Conservation (phyloP, 2,797 vertebrate species). For the Pelodytes ibericus region DNA sequence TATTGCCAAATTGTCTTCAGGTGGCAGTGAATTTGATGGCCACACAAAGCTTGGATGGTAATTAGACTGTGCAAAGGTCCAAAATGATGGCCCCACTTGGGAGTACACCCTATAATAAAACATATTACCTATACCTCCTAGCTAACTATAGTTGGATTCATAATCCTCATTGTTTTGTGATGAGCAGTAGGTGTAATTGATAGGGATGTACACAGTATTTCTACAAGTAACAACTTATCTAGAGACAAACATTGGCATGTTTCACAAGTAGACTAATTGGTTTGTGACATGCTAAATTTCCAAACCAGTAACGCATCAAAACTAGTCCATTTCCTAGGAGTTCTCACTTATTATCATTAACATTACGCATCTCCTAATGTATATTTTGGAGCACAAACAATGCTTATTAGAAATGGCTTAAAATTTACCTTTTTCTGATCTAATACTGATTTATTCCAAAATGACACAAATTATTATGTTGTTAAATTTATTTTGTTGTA, state of each 20-base stretch:
- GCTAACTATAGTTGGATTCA: neutral
- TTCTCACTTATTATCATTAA: no score
- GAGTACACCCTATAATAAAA: neutral
- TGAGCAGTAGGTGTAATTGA: neutral
- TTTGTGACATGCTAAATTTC: neutral
- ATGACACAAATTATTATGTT: no score
- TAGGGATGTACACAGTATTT: conserved; percentile 38
- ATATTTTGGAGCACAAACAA: no score
- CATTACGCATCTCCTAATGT: no score
- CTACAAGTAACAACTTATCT: neutral
- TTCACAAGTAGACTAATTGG: neutral
- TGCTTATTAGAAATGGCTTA: no score
- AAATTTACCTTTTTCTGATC: no score
- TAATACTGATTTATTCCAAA: no score
- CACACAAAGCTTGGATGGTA: conserved; percentile 34
- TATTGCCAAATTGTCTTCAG: no score
- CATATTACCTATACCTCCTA: neutral
- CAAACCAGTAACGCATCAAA: no score
- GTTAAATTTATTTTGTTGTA: no score
- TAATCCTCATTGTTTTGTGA: conserved; percentile 50
- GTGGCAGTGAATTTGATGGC: conserved; percentile 7
- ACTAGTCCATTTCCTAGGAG: no score
- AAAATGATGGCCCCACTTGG: neutral
- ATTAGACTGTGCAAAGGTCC: neutral
- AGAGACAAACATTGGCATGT: neutral